Evolutionary conservation across 2,113 vertebrate genomes (phyloP), one percentile per base, ranked within the genome.

Genomic region (Nerophis lumbriciformis): DNA sequence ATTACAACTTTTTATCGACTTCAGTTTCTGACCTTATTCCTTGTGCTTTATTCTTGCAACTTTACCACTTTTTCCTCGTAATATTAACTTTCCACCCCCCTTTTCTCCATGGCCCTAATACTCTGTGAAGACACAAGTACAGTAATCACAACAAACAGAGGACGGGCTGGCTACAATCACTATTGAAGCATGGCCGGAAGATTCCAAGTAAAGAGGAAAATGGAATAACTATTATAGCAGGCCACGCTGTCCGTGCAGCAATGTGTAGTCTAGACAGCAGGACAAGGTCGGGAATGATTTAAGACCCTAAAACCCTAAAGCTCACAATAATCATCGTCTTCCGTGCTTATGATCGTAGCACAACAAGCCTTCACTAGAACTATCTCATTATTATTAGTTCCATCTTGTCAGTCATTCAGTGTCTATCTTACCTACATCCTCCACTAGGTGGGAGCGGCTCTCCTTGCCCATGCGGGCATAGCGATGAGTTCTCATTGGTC

Each of bases 391-490:
- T 45, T 45, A 45, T 11, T 14, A 12, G 47, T 35, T 59, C 4
- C 21, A 11, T 45, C 42, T 45, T 45, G 42, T 45, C 42, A 45
- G 10, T 21, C 19, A 28, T 35, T 53, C 19, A 53, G 12, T 37
- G 6, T n/a, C 35, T 53, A 47, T 73, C 90, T 90, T 88, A 94
- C 88, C 90, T 80, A 93, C 71, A 15, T 92, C 88, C 88, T 92
- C 84, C 73, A 89, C 71, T 71, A 88, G 73, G 67, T 87, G 82
- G 14, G 84, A 77, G 16, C 76, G 79, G 11, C 77, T 88, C 69
- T 88, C 81, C 54, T 85, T 90, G 71, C 86, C 87, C 52, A 55
- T 81, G 35, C 78, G 90, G 55, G 89, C 59, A 72, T 88, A 88
- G 58, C 86, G 89, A 66, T 94, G 85, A 47, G 82, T 85, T 84